phyloP scores from a whole-genome alignment of 2,797 vertebrate genomes.

The Podarcis siculus region DNA sequence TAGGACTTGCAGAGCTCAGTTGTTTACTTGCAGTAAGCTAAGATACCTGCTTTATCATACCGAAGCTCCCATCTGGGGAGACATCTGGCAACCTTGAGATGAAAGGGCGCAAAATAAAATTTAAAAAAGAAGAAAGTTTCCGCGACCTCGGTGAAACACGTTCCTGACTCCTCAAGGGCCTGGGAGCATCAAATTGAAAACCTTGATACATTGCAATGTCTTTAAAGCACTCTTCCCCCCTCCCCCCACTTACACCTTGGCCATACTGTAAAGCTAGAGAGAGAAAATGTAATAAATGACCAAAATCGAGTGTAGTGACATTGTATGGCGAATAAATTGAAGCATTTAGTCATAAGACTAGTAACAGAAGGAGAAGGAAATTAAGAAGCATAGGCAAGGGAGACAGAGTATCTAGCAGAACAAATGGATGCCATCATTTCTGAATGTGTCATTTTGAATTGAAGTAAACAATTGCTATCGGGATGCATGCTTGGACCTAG shows the following conservation, averaged over 20 bases:
- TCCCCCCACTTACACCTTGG: slow-evolving; percentile 38
- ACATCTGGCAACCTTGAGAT: slow-evolving; percentile 31
- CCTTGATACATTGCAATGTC: slow-evolving; percentile 47
- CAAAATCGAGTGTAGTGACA: slow-evolving; percentile 52
- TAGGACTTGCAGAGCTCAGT: slow-evolving; percentile 1
- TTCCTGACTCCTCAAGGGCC: slow-evolving; percentile 32
- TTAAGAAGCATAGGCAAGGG: slow-evolving; percentile 66
- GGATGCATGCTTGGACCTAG: slow-evolving; percentile 58
- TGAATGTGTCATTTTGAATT: slow-evolving; percentile 58
- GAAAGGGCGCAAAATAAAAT: slow-evolving; percentile 28
- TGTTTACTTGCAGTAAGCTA: slow-evolving; percentile 17
- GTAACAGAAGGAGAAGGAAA: slow-evolving; percentile 68
- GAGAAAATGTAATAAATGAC: slow-evolving; percentile 54
- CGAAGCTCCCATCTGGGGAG: slow-evolving; percentile 7
- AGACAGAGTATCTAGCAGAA: slow-evolving; percentile 68
- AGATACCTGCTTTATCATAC: slow-evolving; percentile 21
- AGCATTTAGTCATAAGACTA: slow-evolving; percentile 74
- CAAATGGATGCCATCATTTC: slow-evolving; percentile 70
- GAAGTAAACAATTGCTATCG: slow-evolving; percentile 69
- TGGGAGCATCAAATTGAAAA: slow-evolving; percentile 38
- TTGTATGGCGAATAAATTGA: slow-evolving; percentile 74
- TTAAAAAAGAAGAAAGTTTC: slow-evolving; percentile 26
- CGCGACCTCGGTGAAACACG: slow-evolving; percentile 15
- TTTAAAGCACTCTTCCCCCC: slow-evolving; percentile 53
- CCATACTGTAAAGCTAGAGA: slow-evolving; percentile 52